These are phyloP conservation scores for Platycnemis pennipes DNA, from an alignment of 2,888 invertebrate species.

Conservation along the genomic window DNA sequence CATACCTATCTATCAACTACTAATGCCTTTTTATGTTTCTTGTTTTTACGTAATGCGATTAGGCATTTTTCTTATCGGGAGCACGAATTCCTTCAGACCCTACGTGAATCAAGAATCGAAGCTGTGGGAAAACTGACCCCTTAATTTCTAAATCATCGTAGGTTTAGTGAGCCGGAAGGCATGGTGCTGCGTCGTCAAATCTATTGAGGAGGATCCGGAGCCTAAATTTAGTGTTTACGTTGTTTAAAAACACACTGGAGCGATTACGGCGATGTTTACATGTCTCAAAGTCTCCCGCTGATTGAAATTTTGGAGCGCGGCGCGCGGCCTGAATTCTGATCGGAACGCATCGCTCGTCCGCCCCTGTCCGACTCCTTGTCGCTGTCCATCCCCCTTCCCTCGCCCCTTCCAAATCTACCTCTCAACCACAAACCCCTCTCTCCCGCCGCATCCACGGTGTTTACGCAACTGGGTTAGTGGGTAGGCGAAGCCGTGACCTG, in stretches of 20 bases:
- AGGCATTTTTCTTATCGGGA: too few relatives aligned
- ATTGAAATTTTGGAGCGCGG: neutral
- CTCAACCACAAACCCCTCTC: neutral
- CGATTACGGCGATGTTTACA: neutral
- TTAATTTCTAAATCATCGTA: neutral
- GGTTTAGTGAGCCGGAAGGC: neutral
- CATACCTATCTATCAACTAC: too few relatives aligned
- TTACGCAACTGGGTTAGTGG: slow-evolving; percentile 66
- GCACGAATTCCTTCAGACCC: too few relatives aligned
- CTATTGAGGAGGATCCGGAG: neutral
- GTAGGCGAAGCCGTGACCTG: slow-evolving; percentile 59
- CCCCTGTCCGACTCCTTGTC: neutral
- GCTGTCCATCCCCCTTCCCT: neutral
- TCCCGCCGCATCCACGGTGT: neutral
- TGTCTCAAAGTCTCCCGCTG: neutral
- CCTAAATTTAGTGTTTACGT: neutral
- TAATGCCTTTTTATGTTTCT: too few relatives aligned
- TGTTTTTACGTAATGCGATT: too few relatives aligned
- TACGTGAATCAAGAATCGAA: too few relatives aligned
- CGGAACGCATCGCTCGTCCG: neutral
- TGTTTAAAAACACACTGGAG: neutral
- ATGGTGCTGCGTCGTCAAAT: neutral
- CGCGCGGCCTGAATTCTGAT: neutral
- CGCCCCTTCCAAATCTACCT: neutral
- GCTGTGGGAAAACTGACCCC: too few relatives aligned